Base-by-base conservation (phyloP, 2,113 vertebrate genomes). In the Solea senegalensis region DNA sequence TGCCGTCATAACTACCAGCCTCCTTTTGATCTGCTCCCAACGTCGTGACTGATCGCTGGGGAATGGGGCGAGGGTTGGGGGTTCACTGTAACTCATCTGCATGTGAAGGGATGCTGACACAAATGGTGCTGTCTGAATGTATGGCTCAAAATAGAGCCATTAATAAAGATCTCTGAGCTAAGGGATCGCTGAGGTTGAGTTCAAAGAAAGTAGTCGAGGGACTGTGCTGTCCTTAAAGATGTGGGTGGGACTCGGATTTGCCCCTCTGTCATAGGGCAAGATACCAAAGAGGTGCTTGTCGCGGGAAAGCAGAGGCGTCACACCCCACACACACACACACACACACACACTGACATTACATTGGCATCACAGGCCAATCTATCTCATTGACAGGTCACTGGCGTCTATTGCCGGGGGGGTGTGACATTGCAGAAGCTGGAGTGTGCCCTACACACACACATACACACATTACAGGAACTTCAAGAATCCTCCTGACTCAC, bases 351-450 rank as follows among this genome's bases (percentile, higher is more conserved):
- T 72, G 82, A 84, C 83, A 77, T 87, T 88, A 83, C 80, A 83
- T 86, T 51, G 83, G 83, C 77, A 87, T 81, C 74, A 16, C 78
- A 53, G 66, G 76, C 26, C 87, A 72, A 91, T 94, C 87, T 74
- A 87, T 94, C 91, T 93, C 77, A 72, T 43, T 94, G 94, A 92
- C 92, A 93, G 90, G 74, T 66, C 77, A 7, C 81, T 80, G 88
- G 91, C 89, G 75, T 94, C 92, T 90, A 91, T 81, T 90, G 89
- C 84, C 78, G 81, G 69, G 49, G 85, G 86, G 78, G 86, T 89
- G 90, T 85, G 87, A 93, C 91, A 90, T 90, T 89, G 86, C 90
- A 43, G 78, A 86, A 87, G 81, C 60, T 48, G 82, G 81, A 89
- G 88, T 62, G 77, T 86, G 87, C 61, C 81, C 67, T 76, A 53